A percentile compares a stretch with the other conserved stretches of the same genome.
Evolutionary conservation across 2,797 vertebrate species (phyloP).

Genomic region (Sternotherus odoratus): DNA sequence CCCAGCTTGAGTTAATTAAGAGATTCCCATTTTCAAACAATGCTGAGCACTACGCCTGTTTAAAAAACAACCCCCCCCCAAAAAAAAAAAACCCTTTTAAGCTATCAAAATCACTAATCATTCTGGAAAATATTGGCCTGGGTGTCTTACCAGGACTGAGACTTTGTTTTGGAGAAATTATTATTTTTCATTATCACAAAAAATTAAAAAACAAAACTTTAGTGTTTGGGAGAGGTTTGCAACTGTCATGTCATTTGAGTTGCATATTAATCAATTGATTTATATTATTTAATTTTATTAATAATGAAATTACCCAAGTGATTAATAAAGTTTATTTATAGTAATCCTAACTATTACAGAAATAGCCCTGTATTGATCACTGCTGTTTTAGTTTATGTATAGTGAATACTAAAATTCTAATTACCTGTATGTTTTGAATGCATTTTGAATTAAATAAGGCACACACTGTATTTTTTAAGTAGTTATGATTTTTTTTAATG

Average conservation of each 20-base stretch:
- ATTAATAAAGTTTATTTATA: background rate
- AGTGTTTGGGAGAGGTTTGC: background rate
- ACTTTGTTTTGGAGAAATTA: background rate
- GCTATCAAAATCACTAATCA: background rate
- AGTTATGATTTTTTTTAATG: background rate
- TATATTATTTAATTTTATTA: background rate
- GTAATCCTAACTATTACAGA: background rate
- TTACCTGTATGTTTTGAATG: background rate
- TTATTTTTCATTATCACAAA: background rate
- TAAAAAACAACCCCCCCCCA: too few relatives aligned
- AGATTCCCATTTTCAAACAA: background rate
- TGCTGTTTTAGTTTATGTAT: background rate
- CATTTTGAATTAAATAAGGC: background rate
- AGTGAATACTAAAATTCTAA: constrained; percentile 10
- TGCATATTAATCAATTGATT: background rate
- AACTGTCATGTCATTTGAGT: background rate
- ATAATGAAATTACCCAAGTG: background rate
- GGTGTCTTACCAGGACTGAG: background rate
- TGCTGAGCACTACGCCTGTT: background rate
- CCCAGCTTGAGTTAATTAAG: background rate
- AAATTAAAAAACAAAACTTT: background rate
- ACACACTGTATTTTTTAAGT: background rate
- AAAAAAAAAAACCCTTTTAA: background rate
- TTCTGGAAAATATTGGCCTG: background rate
- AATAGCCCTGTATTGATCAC: background rate